Base-by-base conservation (phyloP, 2,888 invertebrate genomes). In the Nezara viridula region DNA sequence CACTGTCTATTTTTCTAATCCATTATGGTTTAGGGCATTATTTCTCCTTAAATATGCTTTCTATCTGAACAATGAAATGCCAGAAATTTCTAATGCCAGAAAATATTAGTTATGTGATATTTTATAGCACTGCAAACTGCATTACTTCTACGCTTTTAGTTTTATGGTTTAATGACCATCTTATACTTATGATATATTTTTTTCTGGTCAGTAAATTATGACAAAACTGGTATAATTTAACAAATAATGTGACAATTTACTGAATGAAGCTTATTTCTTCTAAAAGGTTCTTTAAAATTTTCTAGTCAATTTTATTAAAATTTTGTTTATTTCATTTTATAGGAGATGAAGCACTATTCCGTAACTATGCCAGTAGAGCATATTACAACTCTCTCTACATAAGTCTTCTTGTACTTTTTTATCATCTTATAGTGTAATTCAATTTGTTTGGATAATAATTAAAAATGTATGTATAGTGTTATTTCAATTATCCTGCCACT, bases 381-480 rank as follows among this genome's bases (percentile, higher is more conserved):
- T 90, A 90, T 49, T 90, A 89, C 85, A 89, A 88, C 32, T 52
- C 90, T 14, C 37, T 90, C 55, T 49, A 89, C 40, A 52, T 90
- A 21, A 89, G 89, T 24, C 40, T 90, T 49, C 89, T 86, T 81
- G 37, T 90, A 32, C 85, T 90, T 47, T 89, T 90, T 37, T 86
- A 86, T 55, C 90, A 89, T 47, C 85, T 90, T 14, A 10, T 81
- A 9, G 24, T 81, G 12, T 81, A n/a, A 81, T 81, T 44, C 2
- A 37, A 6, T 44, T 81, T 81, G 40, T 81, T 77, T 24, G 44
- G 9, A 44, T 44, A 81, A 44, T 21, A 40, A 44, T n/a, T 44
- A 32, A 81, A 49, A 37, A 52, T 7, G 10, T 44, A n/a, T n/a
- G 2, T 88, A 50, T 77, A 77, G 32, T 50, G 44, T 88, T 37